phyloP scores from a whole-genome alignment of 2,888 invertebrate genomes.

The Phortica okadai region DNA sequence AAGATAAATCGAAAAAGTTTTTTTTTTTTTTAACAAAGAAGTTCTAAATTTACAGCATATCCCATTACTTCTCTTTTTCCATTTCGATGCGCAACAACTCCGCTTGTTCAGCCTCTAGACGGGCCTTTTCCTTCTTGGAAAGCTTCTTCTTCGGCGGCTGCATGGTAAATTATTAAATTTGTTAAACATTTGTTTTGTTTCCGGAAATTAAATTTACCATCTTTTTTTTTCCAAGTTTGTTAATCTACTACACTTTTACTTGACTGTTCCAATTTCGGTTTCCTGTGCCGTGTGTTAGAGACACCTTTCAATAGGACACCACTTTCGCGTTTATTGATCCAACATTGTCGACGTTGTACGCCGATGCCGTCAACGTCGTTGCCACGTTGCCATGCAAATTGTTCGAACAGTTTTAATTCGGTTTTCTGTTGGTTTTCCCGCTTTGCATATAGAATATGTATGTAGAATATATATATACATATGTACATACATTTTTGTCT shows the following conservation, averaged over 20 bases:
- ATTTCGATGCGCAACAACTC: constrained; percentile 76
- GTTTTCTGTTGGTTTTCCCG: neutral
- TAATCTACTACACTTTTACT: neutral
- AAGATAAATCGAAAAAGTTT: neutral
- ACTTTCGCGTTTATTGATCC: constrained; percentile 5
- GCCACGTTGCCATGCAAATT: constrained; percentile 6
- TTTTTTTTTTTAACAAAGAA: neutral
- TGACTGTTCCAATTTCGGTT: neutral
- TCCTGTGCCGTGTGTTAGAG: constrained; percentile 6
- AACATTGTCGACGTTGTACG: constrained; percentile 5
- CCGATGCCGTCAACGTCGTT: neutral
- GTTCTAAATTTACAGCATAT: neutral
- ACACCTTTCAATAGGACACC: constrained; percentile 8
- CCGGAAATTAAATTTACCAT: neutral
- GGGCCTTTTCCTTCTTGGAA: constrained; percentile 76
- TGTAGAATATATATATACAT: neutral
- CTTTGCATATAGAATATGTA: neutral
- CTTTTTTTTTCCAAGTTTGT: neutral
- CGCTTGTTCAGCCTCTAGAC: constrained; percentile 75
- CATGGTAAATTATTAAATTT: constrained; percentile 16
- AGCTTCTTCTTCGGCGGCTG: constrained; percentile 77
- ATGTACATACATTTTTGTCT: neutral
- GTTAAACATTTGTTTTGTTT: constrained; percentile 1
- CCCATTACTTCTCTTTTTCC: constrained; percentile 74
- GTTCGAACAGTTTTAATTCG: constrained; percentile 8